Percentiles rank a stretch among this genome's conserved stretches.
Conservation (phyloP, 2,888 invertebrate genomes). For the Dryococelus australis region DNA sequence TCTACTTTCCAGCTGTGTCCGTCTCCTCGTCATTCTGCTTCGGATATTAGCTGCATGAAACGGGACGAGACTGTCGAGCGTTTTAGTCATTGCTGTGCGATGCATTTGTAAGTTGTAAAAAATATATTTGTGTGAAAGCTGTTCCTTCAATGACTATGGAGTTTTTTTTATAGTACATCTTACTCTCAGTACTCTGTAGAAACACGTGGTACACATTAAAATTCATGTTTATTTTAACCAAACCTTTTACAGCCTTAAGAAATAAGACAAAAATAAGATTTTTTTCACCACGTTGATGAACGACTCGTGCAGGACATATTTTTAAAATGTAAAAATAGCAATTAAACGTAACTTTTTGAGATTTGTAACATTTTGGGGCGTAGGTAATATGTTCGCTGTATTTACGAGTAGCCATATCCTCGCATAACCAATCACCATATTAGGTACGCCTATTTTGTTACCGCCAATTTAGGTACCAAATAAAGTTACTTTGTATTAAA, state of each 20-base stretch:
- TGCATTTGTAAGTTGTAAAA: too few relatives aligned
- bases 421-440: not conserved
- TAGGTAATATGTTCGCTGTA: not conserved
- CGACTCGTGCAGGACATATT: not conserved
- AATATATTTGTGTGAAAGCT: not conserved
- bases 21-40: too few relatives aligned
- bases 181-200: not conserved
- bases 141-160: not conserved
- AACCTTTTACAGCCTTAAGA: not conserved
- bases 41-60: too few relatives aligned
- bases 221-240: not conserved
- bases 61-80: too few relatives aligned
- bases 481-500: not conserved
- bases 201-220: not conserved
- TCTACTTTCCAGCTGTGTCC: too few relatives aligned
- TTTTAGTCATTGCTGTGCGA: too few relatives aligned
- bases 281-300: not conserved
- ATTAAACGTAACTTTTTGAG: not conserved
- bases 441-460: not conserved
- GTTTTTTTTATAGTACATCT: not conserved
- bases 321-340: not conserved
- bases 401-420: not conserved
- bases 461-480: conserved; percentile 4
- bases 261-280: not conserved
- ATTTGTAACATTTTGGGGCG: not conserved